A percentile compares a stretch with the other conserved stretches of the same genome.
phyloP scores from a whole-genome alignment of 2,888 invertebrate species.

The Caenorhabditis sp. region DNA sequence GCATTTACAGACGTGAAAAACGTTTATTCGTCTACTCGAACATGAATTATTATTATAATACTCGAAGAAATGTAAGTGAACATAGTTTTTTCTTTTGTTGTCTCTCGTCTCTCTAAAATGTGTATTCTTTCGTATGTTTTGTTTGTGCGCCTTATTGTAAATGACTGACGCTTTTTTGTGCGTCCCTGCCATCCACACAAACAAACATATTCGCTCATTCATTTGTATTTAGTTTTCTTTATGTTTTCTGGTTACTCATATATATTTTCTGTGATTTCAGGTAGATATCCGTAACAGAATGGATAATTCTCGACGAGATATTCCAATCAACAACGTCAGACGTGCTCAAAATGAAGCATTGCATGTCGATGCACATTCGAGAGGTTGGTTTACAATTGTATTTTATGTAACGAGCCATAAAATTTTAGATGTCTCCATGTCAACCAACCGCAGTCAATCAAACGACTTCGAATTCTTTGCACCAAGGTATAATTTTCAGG shows the following conservation, averaged over 20 bases:
- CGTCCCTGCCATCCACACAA: too few relatives aligned
- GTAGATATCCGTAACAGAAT: constrained; percentile 14
- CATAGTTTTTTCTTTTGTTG: too few relatives aligned
- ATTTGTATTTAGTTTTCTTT: constrained; percentile 4
- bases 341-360: constrained; percentile 14
- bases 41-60: too few relatives aligned
- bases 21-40: too few relatives aligned
- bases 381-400: constrained; percentile 11
- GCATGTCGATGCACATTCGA: constrained; percentile 16
- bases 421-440: constrained; percentile 18
- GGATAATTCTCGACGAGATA: constrained; percentile 11
- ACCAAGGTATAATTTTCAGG: constrained; percentile 20
- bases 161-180: background rate
- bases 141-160: too few relatives aligned
- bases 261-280: constrained; percentile 12
- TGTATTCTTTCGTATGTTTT: too few relatives aligned
- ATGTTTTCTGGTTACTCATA: background rate
- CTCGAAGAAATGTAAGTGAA: too few relatives aligned
- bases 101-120: too few relatives aligned
- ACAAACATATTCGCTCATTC: too few relatives aligned
- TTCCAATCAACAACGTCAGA: background rate
- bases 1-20: too few relatives aligned
- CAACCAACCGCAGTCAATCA: constrained; percentile 21
- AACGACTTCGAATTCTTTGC: constrained; percentile 33
- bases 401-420: background rate